Base-by-base conservation (phyloP, 1,140 invertebrate species). In the Meloidogyne exigua region DNA sequence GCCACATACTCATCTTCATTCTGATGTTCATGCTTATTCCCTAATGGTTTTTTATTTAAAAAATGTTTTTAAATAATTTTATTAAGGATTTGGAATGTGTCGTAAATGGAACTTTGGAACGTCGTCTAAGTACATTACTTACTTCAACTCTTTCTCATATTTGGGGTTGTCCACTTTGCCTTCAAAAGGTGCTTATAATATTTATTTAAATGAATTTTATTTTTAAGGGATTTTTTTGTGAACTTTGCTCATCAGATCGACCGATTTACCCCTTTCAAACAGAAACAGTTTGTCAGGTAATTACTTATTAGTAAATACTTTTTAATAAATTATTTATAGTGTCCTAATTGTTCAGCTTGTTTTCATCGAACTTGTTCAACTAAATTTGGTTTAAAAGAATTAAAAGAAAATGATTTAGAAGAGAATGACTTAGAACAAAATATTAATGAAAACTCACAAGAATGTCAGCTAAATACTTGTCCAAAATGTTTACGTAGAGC, bases 221-320 rank as follows among this genome's bases (percentile, higher is more conserved):
- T 18, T 9, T 57, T 57, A 57, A 57, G 49, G 49, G 49, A 57
- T 57, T 57, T n/a, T 85, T 89, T 62, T 89, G 89, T 85, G 89
- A 89, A 80, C 80, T 89, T 15, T 89, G 89, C 72, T 64, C 23
- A 23, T 85, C 83, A 36, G 76, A 83, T n/a, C 83, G 87, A 67
- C 86, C 89, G 66, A 89, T 89, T 75, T 89, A 88, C 79, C 87
- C 89, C 10, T 89, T 89, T 83, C 88, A 89, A 76, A 73, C 85
- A 0, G 87, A 88, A 11, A 84, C 80, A 42, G 88, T 88, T 23
- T 69, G 81, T 71, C 83, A 87, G 82, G 88, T 89, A 25, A 42
- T 77, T 70, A 44, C 23, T 13, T 72, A 49, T 12, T 77, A 49
- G 68, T 13, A 21, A 57, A 57, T 18, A 25, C 3, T 25, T n/a